phyloP scores from a whole-genome alignment of 2,888 invertebrate species.

The Lasius platythorax region DNA sequence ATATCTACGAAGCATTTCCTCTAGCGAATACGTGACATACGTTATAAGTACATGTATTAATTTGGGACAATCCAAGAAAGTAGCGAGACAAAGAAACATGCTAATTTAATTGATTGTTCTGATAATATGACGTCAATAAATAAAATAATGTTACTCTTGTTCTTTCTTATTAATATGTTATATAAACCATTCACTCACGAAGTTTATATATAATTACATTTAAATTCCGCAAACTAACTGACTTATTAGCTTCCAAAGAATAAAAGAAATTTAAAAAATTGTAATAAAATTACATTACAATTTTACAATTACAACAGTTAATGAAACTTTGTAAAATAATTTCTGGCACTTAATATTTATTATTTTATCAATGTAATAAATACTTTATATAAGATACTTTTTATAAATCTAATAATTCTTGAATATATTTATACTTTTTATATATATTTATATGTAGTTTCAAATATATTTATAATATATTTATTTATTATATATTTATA shows the following conservation, averaged over 20 bases:
- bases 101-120: constrained; percentile 9
- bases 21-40: constrained; percentile 73
- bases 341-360: background rate
- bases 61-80: constrained; percentile 50
- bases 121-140: background rate
- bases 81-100: constrained; percentile 21
- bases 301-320: background rate
- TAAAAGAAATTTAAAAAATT: background rate
- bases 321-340: background rate
- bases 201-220: background rate
- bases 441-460: too few relatives aligned
- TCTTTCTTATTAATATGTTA: background rate
- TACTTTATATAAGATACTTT: background rate
- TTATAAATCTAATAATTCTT: background rate
- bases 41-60: constrained; percentile 64
- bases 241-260: background rate
- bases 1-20: constrained; percentile 69
- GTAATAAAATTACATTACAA: background rate
- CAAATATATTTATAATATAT: too few relatives aligned
- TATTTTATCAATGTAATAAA: background rate
- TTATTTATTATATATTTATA: too few relatives aligned
- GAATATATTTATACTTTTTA: background rate
- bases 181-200: background rate
- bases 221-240: background rate
- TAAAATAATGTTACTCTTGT: background rate